Conservation (phyloP, 2,888 invertebrate genomes). For the Luffia ferchaultella region DNA sequence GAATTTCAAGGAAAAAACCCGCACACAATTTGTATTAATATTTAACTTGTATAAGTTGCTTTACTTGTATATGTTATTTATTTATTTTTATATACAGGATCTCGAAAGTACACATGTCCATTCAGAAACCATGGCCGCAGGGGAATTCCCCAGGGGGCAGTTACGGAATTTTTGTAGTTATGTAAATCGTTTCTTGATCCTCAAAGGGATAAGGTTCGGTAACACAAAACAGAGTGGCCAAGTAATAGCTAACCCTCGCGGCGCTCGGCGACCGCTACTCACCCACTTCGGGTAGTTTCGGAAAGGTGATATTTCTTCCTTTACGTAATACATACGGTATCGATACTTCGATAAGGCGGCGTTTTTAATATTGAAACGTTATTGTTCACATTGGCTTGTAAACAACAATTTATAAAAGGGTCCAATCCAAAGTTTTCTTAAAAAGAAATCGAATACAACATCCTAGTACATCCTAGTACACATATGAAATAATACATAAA, state of each 20-base stretch:
- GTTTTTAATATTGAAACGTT: too few species aligned
- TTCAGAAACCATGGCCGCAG: constrained; percentile 1
- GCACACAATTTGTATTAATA: not conserved
- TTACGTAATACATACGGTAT: too few species aligned
- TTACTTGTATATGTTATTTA: not conserved
- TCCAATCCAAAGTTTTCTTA: too few species aligned
- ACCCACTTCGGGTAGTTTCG: not conserved
- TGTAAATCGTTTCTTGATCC: constrained; percentile 7
- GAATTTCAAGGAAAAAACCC: not conserved
- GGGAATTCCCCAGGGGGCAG: constrained; percentile 3
- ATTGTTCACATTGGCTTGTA: too few species aligned
- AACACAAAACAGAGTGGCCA: constrained; percentile 7
- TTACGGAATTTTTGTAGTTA: constrained; percentile 8
- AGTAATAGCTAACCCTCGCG: not conserved
- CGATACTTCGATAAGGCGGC: too few species aligned
- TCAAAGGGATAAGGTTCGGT: constrained; percentile 5
- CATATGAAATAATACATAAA: too few species aligned
- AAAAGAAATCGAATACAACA: too few species aligned
- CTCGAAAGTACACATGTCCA: not conserved
- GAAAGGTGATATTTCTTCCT: not conserved
- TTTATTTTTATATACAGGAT: not conserved
- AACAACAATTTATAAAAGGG: too few species aligned
- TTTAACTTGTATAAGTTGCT: not conserved
- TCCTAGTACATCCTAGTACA: too few species aligned
- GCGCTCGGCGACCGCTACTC: not conserved